Base-by-base conservation (phyloP, 2,113 vertebrate genomes). In the Antechinus flavipes region DNA sequence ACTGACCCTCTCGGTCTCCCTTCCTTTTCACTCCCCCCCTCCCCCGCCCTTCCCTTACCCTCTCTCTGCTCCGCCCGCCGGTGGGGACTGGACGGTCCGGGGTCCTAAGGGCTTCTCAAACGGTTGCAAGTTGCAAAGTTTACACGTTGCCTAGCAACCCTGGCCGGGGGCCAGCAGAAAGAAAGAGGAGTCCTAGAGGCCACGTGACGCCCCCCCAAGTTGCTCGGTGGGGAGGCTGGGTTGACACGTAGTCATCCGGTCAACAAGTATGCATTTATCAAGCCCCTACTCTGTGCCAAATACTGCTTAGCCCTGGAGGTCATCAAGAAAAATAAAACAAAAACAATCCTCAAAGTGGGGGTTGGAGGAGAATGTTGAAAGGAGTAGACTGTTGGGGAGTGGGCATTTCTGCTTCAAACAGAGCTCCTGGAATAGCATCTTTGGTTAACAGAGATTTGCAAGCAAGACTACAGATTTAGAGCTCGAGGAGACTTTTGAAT, bases 71-170 rank as follows among this genome's bases (percentile, higher is more conserved):
- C 30, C 30, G 50, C 23, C 95, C 0, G 58, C 35, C 9, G 2
- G 54, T 0, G 49, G 46, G 93, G 19, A 76, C 35, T 76, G n/a
- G 35, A 0, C 0, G 0, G 23, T 24, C 8, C 25, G 0, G 0
- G n/a, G 49, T 55, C 25, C 90, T 19, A 49, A 0, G 50, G 0
- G 12, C 90, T 2, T 14, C 50, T 46, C 91, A 54, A 97, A 98
- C 97, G 27, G 96, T 92, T 5, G 35, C 0, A 2, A 22, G 11
- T 27, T 0, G 56, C 24, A 16, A 95, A 54, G 98, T 98, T 95
- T 19, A 84, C 54, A 19, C 50, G 98, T 98, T 96, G 97, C 98
- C 93, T 92, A 93, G 98, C 98, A 98, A 98, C 96, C 96, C 91
- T 3, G 27, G 68, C 53, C 0, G n/a, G 91, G 91, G 91, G 76